These are phyloP conservation scores for Xylota segnis DNA, from an alignment of 2,888 invertebrate species.

Conservation along the genomic window DNA sequence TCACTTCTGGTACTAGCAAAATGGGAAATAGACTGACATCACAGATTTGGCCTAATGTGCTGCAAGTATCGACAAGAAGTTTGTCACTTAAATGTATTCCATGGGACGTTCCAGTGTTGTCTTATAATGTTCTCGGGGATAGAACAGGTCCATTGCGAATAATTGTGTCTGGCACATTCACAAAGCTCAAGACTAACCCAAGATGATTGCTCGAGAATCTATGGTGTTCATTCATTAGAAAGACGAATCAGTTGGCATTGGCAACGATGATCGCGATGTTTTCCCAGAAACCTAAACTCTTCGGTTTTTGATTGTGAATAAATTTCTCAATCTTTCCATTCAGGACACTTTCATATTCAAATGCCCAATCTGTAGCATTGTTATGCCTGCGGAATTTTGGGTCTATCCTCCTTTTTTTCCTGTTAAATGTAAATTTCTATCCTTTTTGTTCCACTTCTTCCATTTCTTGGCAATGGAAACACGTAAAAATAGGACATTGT, in stretches of 20 bases:
- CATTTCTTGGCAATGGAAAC: neutral
- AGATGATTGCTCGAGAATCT: too few relatives aligned
- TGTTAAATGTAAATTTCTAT: constrained; percentile 19
- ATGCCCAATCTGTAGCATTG: constrained; percentile 49
- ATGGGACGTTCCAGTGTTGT: too few relatives aligned
- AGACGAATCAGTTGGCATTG: neutral
- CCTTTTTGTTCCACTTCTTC: neutral
- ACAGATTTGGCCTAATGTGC: too few relatives aligned
- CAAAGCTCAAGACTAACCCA: too few relatives aligned
- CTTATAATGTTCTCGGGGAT: too few relatives aligned
- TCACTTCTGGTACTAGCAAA: too few relatives aligned
- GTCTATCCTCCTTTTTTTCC: neutral
- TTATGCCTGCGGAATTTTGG: constrained; percentile 29
- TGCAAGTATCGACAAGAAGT: too few relatives aligned
- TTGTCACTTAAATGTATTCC: too few relatives aligned
- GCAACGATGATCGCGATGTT: neutral
- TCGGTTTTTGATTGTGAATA: constrained; percentile 10
- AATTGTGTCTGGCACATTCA: too few relatives aligned
- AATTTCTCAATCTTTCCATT: constrained; percentile 11
- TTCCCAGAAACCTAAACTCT: constrained; percentile 6
- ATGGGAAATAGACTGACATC: too few relatives aligned
- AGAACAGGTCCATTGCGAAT: too few relatives aligned
- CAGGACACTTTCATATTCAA: constrained; percentile 50
- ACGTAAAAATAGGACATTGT: constrained; percentile 1
- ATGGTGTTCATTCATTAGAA: neutral